Evolutionary conservation across 1,140 invertebrate species (phyloP).

Genomic region (Triops cancriformis): DNA sequence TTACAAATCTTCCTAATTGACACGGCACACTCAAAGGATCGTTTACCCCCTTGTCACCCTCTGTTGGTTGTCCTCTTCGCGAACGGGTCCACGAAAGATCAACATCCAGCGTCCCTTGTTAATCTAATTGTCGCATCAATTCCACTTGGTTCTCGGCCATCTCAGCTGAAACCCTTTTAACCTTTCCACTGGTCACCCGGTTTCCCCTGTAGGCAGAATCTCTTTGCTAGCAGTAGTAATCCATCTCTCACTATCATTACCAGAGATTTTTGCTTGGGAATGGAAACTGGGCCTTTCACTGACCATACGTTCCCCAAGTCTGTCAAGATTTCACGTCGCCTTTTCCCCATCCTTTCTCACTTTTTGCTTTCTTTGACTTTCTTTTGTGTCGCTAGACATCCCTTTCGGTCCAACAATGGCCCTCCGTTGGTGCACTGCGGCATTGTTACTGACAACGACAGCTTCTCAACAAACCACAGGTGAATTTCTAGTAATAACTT

Average conservation of each 20-base stretch:
- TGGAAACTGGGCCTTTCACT: background rate
- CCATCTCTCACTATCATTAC: background rate
- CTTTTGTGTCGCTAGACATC: background rate
- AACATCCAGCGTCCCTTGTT: too few species aligned
- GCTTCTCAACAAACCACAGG: background rate
- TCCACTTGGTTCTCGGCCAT: too few species aligned
- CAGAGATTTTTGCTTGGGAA: background rate
- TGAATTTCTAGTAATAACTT: background rate
- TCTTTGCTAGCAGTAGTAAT: background rate
- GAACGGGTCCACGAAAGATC: too few species aligned
- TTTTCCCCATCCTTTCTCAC: background rate
- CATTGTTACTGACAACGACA: slow-evolving; percentile 3
- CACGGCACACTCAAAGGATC: too few species aligned
- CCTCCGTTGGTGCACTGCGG: slow-evolving; percentile 1
- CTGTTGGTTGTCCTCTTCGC: too few species aligned
- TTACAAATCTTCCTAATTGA: too few species aligned
- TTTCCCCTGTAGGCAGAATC: too few species aligned
- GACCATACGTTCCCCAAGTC: background rate
- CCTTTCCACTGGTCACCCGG: too few species aligned
- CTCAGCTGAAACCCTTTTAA: too few species aligned
- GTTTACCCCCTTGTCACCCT: too few species aligned
- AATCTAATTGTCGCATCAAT: too few species aligned
- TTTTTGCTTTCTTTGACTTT: background rate
- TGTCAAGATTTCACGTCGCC: background rate
- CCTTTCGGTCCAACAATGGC: background rate